A percentile compares a stretch with the other conserved stretches of the same genome.
These are phyloP conservation scores for Aramus guarauna DNA, from an alignment of 2,113 vertebrate genomes.

Conservation along the genomic window DNA sequence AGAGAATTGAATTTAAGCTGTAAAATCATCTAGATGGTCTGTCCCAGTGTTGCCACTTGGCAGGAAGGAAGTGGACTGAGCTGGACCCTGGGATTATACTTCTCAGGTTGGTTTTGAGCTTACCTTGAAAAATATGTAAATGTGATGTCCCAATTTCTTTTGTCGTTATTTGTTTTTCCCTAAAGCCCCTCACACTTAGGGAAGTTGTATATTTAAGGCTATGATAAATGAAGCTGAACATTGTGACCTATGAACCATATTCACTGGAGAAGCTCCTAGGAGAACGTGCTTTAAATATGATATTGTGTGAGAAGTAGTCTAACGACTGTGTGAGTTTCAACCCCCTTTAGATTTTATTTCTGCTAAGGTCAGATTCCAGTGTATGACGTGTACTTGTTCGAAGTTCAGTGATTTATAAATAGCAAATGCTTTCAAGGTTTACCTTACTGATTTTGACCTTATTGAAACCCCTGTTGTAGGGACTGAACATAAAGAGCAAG, in stretches of 20 bases:
- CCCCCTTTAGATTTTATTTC: conserved; percentile 48
- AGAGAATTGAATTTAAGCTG: not conserved
- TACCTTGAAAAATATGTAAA: not conserved
- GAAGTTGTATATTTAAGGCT: not conserved
- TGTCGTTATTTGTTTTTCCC: not conserved
- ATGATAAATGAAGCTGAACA: not conserved
- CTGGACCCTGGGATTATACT: not conserved
- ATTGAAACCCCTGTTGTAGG: not conserved
- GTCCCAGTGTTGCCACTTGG: not conserved
- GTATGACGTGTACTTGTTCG: not conserved
- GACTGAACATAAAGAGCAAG: not conserved
- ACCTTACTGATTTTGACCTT: conserved; percentile 28
- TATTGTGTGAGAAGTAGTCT: conserved; percentile 38
- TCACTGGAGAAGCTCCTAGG: not conserved
- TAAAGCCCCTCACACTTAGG: not conserved
- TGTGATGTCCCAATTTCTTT: not conserved
- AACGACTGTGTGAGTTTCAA: not conserved
- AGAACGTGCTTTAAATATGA: conserved; percentile 33
- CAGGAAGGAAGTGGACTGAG: not conserved
- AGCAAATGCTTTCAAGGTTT: conserved; percentile 53
- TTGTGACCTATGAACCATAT: conserved; percentile 6
- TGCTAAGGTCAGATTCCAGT: conserved; percentile 45
- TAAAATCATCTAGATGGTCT: not conserved
- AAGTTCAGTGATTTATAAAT: conserved; percentile 53
- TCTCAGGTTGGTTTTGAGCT: not conserved